Conservation (phyloP, 2,113 vertebrate genomes). For the Tapirus terrestris region DNA sequence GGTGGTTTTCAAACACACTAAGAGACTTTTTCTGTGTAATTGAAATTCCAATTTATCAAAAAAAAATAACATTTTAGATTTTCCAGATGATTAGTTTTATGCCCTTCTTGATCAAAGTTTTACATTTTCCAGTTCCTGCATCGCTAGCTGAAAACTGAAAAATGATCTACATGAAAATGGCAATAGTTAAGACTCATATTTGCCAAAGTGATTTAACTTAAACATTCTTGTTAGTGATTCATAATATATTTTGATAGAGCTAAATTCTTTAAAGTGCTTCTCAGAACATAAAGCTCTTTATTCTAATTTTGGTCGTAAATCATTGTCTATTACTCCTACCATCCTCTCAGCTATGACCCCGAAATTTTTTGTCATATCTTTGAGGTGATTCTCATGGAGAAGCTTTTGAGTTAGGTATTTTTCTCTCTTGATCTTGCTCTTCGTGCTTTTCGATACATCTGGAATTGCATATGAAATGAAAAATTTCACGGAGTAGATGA, state of each 20-base stretch:
- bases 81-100: conserved; percentile 60
- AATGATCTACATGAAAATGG: conserved; percentile 3
- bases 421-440: conserved; percentile 94
- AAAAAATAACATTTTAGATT: conserved; percentile 28
- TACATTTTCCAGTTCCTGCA: background rate
- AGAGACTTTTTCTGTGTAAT: conserved; percentile 8
- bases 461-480: conserved; percentile 93
- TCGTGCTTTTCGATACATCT: conserved; percentile 91
- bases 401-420: conserved; percentile 94
- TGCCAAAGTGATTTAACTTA: conserved; percentile 53
- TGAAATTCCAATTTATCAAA: conserved; percentile 31
- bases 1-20: background rate
- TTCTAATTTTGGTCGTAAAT: conserved; percentile 82
- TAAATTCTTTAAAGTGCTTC: conserved; percentile 55
- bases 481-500: conserved; percentile 96
- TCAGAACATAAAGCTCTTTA: conserved; percentile 61
- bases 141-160: conserved; percentile 59
- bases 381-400: conserved; percentile 92
- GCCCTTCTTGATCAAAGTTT: conserved; percentile 35
- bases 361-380: conserved; percentile 87
- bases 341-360: conserved; percentile 77
- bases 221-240: conserved; percentile 57
- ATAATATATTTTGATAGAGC: conserved; percentile 12
- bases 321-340: conserved; percentile 65
- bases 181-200: conserved; percentile 33